Conservation (phyloP, 2,113 vertebrate genomes). For the Pelecanus crispus region DNA sequence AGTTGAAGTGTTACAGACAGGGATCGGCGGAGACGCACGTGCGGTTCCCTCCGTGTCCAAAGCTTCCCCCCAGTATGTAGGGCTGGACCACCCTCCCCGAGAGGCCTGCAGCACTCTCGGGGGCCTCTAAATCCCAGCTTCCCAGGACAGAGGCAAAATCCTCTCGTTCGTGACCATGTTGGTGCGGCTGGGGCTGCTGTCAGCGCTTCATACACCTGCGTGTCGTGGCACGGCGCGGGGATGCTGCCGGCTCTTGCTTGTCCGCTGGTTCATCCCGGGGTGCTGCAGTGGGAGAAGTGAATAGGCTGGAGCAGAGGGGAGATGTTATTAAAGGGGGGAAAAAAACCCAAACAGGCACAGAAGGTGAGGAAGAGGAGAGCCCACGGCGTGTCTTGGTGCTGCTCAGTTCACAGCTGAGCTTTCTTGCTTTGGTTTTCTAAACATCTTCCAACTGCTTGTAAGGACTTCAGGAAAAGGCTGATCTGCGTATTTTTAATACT, state of each 20-base stretch:
- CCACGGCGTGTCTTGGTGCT: fast-evolving
- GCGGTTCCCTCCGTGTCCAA: background rate
- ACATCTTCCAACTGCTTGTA: background rate
- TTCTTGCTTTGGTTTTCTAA: background rate
- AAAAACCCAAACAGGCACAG: background rate
- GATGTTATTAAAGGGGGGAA: no score
- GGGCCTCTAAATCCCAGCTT: background rate
- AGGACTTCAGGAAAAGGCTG: background rate
- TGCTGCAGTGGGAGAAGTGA: background rate
- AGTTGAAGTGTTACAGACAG: background rate
- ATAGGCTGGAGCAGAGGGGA: background rate
- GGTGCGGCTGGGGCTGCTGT: background rate
- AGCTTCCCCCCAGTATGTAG: background rate
- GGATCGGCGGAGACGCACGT: background rate
- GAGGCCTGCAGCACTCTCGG: no score
- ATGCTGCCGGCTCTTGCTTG: background rate
- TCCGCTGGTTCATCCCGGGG: background rate
- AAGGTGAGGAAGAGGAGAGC: background rate
- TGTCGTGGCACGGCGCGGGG: background rate
- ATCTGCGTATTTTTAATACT: background rate
- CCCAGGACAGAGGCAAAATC: background rate
- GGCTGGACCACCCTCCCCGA: background rate
- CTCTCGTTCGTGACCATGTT: fast-evolving
- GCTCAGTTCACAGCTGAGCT: background rate
- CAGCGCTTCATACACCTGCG: fast-evolving